These are phyloP conservation scores for Pinctada fucata DNA, from an alignment of 2,888 invertebrate species.

Conservation along the genomic window DNA sequence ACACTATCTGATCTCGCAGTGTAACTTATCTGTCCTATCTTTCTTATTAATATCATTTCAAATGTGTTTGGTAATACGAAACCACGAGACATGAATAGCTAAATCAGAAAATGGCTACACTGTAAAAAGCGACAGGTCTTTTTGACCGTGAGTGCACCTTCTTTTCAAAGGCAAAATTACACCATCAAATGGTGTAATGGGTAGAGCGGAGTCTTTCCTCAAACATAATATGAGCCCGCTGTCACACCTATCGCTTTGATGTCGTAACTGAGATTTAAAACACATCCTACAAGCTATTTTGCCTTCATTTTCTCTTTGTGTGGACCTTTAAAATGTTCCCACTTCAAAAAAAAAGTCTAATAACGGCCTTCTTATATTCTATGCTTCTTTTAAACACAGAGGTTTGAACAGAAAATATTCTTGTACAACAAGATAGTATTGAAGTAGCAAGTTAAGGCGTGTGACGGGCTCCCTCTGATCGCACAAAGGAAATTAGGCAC, in stretches of 20 bases:
- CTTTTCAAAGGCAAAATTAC: not conserved
- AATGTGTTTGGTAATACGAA: not conserved
- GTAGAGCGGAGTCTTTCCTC: not conserved
- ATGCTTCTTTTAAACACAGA: not conserved
- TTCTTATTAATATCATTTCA: not conserved
- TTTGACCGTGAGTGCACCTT: not conserved
- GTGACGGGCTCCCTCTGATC: not conserved
- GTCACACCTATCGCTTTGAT: slow-evolving; percentile 1
- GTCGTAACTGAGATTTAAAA: not conserved
- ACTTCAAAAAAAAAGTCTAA: not conserved
- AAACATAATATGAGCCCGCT: not conserved
- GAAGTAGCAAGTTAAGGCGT: not conserved
- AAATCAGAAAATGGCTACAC: not conserved
- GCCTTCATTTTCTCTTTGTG: not conserved
- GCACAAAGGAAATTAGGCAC: not conserved
- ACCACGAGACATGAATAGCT: not conserved
- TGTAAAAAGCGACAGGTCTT: not conserved
- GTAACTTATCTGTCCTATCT: not conserved
- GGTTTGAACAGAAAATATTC: not conserved
- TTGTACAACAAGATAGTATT: not conserved
- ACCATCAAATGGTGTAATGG: not conserved
- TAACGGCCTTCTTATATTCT: not conserved
- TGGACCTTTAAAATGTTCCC: not conserved
- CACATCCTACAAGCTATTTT: not conserved
- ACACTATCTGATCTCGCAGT: not conserved